phyloP scores from a whole-genome alignment of 2,888 invertebrate species.

The Drosophila siamana region DNA sequence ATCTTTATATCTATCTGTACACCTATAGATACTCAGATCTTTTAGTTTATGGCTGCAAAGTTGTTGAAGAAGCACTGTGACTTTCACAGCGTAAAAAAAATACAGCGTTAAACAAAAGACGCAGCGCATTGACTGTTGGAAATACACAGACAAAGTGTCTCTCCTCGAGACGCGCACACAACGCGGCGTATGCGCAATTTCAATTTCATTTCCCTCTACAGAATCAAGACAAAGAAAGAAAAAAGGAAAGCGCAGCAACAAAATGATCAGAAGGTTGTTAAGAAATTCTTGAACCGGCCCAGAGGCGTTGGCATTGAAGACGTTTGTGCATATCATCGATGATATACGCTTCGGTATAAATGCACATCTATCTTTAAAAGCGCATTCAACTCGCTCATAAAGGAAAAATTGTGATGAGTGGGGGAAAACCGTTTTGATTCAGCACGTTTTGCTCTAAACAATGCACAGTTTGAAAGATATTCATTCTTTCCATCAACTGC shows the following conservation, averaged over 20 bases:
- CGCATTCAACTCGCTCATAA: conserved; percentile 57
- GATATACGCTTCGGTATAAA: conserved; percentile 4
- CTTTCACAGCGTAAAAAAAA: conserved; percentile 62
- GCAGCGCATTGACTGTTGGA: conserved; percentile 39
- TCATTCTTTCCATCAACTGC: background rate
- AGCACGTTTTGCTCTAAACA: too few species aligned
- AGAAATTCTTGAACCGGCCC: conserved; percentile 57
- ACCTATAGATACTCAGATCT: background rate
- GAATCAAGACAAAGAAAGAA: conserved; percentile 28
- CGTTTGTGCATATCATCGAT: conserved; percentile 11
- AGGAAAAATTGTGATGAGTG: conserved; percentile 11
- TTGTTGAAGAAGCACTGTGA: conserved; percentile 32
- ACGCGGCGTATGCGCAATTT: conserved; percentile 60
- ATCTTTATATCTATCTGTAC: background rate
- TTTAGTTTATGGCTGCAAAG: conserved; percentile 15
- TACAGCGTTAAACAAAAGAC: conserved; percentile 55
- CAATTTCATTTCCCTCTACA: conserved; percentile 42
- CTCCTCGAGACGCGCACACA: conserved; percentile 23
- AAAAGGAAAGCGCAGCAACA: conserved; percentile 9
- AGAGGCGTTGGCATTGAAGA: conserved; percentile 39
- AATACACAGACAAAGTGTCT: conserved; percentile 8
- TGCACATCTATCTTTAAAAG: conserved; percentile 36
- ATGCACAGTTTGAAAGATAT: too few species aligned
- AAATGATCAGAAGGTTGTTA: conserved; percentile 39
- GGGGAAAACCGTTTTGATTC: conserved; percentile 1